Evolutionary conservation across 2,797 vertebrate genomes (phyloP).

Genomic region (Phrynocephalus forsythii): DNA sequence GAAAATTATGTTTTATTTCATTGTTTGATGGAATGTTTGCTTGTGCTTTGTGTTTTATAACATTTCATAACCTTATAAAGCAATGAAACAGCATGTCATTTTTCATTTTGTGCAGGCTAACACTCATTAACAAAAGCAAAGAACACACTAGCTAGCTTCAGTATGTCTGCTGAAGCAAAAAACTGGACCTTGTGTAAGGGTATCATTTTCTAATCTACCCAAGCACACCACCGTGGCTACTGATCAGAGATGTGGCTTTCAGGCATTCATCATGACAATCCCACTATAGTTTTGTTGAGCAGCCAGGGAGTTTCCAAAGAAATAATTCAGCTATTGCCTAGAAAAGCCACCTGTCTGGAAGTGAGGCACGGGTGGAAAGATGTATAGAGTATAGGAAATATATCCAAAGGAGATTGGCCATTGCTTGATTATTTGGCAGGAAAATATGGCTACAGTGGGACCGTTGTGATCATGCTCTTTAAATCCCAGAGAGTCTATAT

Average conservation of each 20-base stretch:
- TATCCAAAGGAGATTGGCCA: slow-evolving; percentile 10
- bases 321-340: slow-evolving; percentile 1
- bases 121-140: neutral
- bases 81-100: no score
- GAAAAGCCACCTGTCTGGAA: slow-evolving; percentile 18
- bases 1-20: no score
- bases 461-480: neutral
- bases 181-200: neutral
- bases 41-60: no score
- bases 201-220: neutral
- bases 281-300: neutral
- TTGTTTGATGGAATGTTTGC: no score
- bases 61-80: no score
- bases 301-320: neutral
- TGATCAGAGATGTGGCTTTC: neutral
- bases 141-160: neutral
- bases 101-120: neutral
- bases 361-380: neutral
- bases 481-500: slow-evolving; percentile 6
- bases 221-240: neutral
- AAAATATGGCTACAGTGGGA: neutral
- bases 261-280: neutral
- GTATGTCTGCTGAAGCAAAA: neutral
- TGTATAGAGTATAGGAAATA: neutral
- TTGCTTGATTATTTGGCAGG: neutral